Percentiles rank a stretch among this genome's conserved stretches.
phyloP scores from a whole-genome alignment of 2,888 invertebrate species.

The Teleogryllus oceanicus region DNA sequence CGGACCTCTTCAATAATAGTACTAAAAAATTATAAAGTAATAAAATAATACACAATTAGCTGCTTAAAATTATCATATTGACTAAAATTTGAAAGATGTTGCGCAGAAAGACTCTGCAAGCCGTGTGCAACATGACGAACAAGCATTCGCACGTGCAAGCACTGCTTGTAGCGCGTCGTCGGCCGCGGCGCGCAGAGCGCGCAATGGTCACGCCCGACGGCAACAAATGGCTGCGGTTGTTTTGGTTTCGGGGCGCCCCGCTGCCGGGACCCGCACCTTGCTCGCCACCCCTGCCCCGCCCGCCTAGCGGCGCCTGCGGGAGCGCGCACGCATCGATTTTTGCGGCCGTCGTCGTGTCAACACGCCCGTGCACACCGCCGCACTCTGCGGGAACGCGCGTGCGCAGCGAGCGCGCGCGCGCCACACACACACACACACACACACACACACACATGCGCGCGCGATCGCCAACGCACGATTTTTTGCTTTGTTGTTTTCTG shows the following conservation, averaged over 20 bases:
- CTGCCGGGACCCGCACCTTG: slow-evolving; percentile 7
- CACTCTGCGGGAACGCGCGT: neutral
- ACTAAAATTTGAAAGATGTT: too few species aligned
- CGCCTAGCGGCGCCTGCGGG: neutral
- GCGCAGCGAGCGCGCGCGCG: neutral
- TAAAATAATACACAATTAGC: too few species aligned
- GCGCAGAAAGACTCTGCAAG: too few species aligned
- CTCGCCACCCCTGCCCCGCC: neutral
- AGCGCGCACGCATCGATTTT: neutral
- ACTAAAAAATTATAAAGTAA: too few species aligned
- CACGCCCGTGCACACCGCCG: neutral
- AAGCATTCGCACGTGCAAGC: neutral
- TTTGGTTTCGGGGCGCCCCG: too few species aligned
- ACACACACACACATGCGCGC: too few species aligned
- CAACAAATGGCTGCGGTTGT: slow-evolving; percentile 33
- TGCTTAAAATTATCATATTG: too few species aligned
- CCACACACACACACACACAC: too few species aligned
- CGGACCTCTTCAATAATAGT: too few species aligned
- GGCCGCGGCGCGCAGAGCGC: neutral
- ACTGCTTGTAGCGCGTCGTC: neutral
- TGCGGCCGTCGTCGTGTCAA: slow-evolving; percentile 18
- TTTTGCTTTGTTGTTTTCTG: neutral
- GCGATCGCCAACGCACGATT: neutral
- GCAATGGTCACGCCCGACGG: neutral
- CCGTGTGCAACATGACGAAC: too few species aligned